Percentiles rank a stretch among this genome's conserved stretches.
These are phyloP conservation scores for Prionchulus punctatus DNA, from an alignment of 2,888 invertebrate species.

Conservation along the genomic window DNA sequence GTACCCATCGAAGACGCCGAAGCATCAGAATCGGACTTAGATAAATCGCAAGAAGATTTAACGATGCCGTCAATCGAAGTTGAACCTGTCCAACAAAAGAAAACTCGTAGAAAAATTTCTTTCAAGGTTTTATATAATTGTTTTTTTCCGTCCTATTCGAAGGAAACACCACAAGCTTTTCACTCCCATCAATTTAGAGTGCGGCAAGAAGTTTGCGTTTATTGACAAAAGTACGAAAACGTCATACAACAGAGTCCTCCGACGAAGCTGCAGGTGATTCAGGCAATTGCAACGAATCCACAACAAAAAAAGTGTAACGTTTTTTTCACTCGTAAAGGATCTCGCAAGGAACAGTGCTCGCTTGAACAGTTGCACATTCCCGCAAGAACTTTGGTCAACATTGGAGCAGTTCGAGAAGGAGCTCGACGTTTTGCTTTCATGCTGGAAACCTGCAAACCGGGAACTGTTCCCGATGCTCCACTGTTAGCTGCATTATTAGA, in stretches of 20 bases:
- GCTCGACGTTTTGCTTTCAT: slow-evolving; percentile 75
- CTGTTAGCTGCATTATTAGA: slow-evolving; percentile 82
- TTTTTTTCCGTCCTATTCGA: neutral
- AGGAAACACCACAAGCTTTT: neutral
- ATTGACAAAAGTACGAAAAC: neutral
- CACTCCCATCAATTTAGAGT: neutral
- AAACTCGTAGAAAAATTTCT: slow-evolving; percentile 13
- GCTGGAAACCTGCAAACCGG: slow-evolving; percentile 84
- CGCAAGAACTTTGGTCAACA: slow-evolving; percentile 56
- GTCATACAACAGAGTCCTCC: neutral
- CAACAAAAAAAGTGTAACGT: slow-evolving; percentile 7
- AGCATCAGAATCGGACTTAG: slow-evolving; percentile 24
- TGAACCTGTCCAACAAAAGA: too few species aligned
- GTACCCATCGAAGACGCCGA: slow-evolving; percentile 13
- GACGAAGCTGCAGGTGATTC: slow-evolving; percentile 2
- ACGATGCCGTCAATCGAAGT: too few species aligned
- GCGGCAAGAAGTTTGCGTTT: neutral
- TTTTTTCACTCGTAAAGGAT: neutral
- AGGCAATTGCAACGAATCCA: slow-evolving; percentile 12
- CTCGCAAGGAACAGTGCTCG: neutral
- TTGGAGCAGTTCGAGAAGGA: slow-evolving; percentile 62
- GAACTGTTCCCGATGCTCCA: slow-evolving; percentile 86
- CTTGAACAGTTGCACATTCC: slow-evolving; percentile 10
- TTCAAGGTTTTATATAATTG: slow-evolving; percentile 11
- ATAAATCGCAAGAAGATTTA: slow-evolving; percentile 13